Evolutionary conservation across 2,113 vertebrate genomes (phyloP).

Genomic region (Dicerorhinus sumatrensis): DNA sequence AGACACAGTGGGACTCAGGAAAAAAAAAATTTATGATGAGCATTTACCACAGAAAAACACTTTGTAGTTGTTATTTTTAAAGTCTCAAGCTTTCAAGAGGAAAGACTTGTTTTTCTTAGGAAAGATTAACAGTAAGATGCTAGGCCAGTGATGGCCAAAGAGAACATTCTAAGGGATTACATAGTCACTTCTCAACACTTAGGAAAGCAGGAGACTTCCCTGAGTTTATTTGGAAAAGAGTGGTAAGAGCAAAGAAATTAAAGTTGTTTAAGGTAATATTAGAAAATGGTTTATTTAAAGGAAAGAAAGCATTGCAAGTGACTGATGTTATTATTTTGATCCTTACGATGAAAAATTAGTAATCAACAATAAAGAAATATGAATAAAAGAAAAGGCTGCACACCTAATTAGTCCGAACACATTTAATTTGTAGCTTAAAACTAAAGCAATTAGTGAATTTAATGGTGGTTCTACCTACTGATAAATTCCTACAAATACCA

Average conservation of each 20-base stretch:
- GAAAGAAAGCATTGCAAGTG: neutral
- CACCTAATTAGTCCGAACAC: conserved; percentile 42
- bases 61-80: conserved; percentile 64
- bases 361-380: conserved; percentile 39
- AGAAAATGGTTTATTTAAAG: conserved; percentile 41
- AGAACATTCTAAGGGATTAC: conserved; percentile 66
- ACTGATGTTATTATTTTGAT: conserved; percentile 57
- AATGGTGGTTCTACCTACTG: conserved; percentile 37
- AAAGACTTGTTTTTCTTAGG: conserved; percentile 75
- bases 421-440: conserved; percentile 62
- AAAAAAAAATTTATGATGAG: conserved; percentile 57
- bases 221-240: conserved; percentile 66
- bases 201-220: neutral
- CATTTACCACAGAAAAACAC: conserved; percentile 66
- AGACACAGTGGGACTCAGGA: conserved; percentile 40
- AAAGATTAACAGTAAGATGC: conserved; percentile 79
- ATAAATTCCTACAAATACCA: conserved; percentile 49
- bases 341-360: conserved; percentile 57
- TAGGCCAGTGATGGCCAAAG: conserved; percentile 46
- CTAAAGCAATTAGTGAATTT: conserved; percentile 66
- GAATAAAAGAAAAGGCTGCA: conserved; percentile 35
- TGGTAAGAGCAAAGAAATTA: neutral
- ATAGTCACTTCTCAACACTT: neutral
- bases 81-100: conserved; percentile 66
- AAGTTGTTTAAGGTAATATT: neutral